Evolutionary conservation across 2,888 invertebrate genomes (phyloP), one percentile per base, ranked within the genome.

Genomic region (Amblyjoppa fuscipennis): DNA sequence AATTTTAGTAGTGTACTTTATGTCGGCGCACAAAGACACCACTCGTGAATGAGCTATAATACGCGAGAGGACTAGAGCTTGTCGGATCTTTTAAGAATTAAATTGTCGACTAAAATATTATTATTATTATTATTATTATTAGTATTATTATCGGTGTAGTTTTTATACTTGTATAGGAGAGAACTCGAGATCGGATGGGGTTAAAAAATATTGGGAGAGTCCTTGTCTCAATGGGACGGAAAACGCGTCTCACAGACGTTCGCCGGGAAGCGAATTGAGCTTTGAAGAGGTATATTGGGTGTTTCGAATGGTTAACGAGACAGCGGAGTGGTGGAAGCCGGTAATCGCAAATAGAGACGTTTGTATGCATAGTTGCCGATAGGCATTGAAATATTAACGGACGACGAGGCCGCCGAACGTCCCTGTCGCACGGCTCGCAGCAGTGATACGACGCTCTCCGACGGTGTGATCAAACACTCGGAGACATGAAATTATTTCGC

Each of bases 301-400:
- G 45, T 41, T 61, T 45, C 71, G 71, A 59, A 68, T 0, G 16
- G 74, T 34, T 3, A 25, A n/a, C 16, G 28, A 28, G 61, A 61
- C 61, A 61, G 61, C 11, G 11, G 13, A 69, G 31, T 13, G 34
- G 38, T 20, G 68, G 49, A 38, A 45, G 20, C n/a, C 31, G 34
- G 64, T 73, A 77, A 85, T 73, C 64, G 73, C 79, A 73, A 80
- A 83, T 80, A 76, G 79, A 61, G 51, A 16, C 68, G 61, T 73
- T 56, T 85, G 79, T 34, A 73, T 70, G 73, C 64, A 71, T 71
- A 41, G 25, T 61, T 45, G 11, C 73, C 59, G 73, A 73, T 76
- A 69, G 73, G 69, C 80, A 61, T 80, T 83, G 68, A 80, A 83
- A 83, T 83, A 85, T 85, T 83, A 64, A 85, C 61, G 31, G 73